Evolutionary conservation across 2,888 invertebrate species (phyloP), one percentile per base, ranked within the genome.

Genomic region (Osmoderma eremita): DNA sequence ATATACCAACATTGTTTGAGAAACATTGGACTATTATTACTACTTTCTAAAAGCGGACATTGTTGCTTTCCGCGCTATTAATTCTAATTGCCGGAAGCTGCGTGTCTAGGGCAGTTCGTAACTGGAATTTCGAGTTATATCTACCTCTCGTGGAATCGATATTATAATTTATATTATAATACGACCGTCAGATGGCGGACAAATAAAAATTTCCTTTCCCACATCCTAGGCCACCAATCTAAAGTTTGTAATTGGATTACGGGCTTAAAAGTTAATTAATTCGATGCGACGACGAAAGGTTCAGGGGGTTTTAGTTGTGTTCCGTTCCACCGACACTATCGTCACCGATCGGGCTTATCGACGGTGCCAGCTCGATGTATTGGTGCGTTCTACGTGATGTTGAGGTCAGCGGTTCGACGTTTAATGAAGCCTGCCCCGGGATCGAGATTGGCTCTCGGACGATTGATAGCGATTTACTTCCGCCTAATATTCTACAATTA

Each of bases 401-500:
- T 58, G 58, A 58, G 65, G 65, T 58, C 56, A 65, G 36, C 20
- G 48, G 54, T 38, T 56, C 65, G 65, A 56, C 56, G 41, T 54
- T 45, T 65, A 65, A 65, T 65, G 65, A 48, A 54, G 39, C 65
- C 48, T 56, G 65, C 48, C 49, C 24, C 13, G 22, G n/a, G 65
- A 65, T 56, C 53, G 65, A 48, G 56, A 65, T 65, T 49, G 65
- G 39, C 48, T 58, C 5, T 15, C 20, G 54, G 56, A 56, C 56
- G 65, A 65, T 65, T 65, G 65, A 65, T 63, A 39, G 48, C 65
- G 65, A 65, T 51, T 65, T 65, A 56, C 65, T 65, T 56, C 54
- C 65, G 20, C 49, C 56, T 48, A 65, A 65, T 65, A 65, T 65
- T 56, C 45, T 38, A 42, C 56, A 54, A 65, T 65, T 65, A 65